Conservation (phyloP, 2,113 vertebrate species). For the Ursus arctos region DNA sequence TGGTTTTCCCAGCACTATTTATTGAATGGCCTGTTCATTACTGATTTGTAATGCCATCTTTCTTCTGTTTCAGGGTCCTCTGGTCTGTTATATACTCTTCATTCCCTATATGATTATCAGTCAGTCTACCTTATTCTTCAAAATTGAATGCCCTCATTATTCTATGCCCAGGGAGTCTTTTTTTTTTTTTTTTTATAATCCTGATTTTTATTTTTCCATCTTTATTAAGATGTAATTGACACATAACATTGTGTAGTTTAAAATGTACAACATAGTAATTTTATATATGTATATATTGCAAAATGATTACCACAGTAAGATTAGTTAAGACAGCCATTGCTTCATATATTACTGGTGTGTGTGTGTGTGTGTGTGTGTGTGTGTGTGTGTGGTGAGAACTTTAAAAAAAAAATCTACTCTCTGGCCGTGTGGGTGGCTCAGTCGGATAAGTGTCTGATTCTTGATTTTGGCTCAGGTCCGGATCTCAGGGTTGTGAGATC, state of each 20-base stretch:
- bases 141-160: conserved; percentile 8
- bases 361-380: background rate
- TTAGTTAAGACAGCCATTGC: background rate
- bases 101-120: background rate
- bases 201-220: background rate
- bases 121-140: background rate
- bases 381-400: background rate
- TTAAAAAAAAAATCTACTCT: background rate
- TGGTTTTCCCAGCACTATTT: background rate
- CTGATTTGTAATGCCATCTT: background rate
- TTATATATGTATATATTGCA: background rate
- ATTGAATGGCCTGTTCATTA: background rate
- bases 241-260: background rate
- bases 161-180: background rate
- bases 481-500: too few species aligned
- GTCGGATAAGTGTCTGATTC: background rate
- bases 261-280: background rate
- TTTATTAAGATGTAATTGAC: background rate
- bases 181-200: background rate
- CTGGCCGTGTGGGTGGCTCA: background rate
- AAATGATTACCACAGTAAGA: background rate
- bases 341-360: background rate
- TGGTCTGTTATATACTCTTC: background rate
- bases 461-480: background rate
- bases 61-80: background rate